phyloP scores from a whole-genome alignment of 1,140 invertebrate genomes.

The Microplitis mediator region DNA sequence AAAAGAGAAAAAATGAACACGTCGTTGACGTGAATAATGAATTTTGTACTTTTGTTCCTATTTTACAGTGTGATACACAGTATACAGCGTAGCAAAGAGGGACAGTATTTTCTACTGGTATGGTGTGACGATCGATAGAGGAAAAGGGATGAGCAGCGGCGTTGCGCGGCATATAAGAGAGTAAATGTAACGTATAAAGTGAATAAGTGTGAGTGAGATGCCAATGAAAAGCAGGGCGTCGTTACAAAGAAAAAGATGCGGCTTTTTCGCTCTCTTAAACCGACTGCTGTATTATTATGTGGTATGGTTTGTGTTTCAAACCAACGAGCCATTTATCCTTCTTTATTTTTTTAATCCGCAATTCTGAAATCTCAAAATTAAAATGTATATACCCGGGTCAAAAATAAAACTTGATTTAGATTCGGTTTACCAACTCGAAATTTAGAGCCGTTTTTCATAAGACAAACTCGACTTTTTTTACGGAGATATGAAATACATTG shows the following conservation, averaged over 20 bases:
- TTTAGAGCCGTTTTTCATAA: no score
- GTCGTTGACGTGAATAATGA: background rate
- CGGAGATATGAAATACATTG: no score
- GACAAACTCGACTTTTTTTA: no score
- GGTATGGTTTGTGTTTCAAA: background rate
- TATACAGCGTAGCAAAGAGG: background rate
- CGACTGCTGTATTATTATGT: background rate
- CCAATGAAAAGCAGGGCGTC: background rate
- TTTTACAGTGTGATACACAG: slow-evolving; percentile 3
- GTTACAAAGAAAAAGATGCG: slow-evolving; percentile 7
- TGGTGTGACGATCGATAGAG: slow-evolving; percentile 11
- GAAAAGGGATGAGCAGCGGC: slow-evolving; percentile 12
- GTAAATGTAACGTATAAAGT: background rate
- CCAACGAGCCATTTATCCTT: background rate
- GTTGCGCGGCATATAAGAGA: slow-evolving; percentile 14
- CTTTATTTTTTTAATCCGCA: slow-evolving; percentile 8
- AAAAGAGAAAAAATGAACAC: background rate
- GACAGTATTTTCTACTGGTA: slow-evolving; percentile 6
- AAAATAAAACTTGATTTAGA: no score
- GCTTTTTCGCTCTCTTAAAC: background rate
- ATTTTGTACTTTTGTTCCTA: background rate
- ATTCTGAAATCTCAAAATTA: background rate
- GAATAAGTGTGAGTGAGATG: background rate
- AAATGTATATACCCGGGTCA: background rate
- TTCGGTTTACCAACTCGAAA: no score